phyloP scores from a whole-genome alignment of 2,113 vertebrate species.

The Myrmophylax atrothorax region DNA sequence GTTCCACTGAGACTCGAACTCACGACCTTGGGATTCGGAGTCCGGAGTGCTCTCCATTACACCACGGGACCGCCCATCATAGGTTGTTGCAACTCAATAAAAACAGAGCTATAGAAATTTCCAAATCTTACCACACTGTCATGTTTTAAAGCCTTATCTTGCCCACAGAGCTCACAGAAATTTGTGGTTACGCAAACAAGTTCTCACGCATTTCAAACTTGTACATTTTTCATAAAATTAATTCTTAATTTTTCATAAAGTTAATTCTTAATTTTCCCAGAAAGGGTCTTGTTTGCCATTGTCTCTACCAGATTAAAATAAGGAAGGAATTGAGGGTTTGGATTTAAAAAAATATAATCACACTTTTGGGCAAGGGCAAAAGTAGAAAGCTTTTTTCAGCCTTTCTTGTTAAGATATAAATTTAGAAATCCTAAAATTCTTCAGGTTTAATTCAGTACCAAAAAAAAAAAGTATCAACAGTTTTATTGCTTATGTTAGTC shows the following conservation, averaged over 20 bases:
- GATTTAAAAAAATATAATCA: not conserved
- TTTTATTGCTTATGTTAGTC: not conserved
- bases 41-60: too few species aligned
- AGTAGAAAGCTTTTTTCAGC: accelerated
- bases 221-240: not conserved
- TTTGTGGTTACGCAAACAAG: not conserved
- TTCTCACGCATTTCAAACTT: not conserved
- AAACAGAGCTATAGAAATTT: not conserved
- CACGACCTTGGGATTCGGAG: too few species aligned
- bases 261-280: not conserved
- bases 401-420: not conserved
- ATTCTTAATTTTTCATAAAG: too few species aligned
- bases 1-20: too few species aligned
- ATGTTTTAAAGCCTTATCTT: not conserved
- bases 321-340: not conserved
- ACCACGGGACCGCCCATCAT: too few species aligned
- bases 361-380: not conserved
- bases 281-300: not conserved
- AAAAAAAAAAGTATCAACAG: not conserved
- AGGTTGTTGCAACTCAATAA: not conserved
- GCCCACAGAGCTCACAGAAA: not conserved
- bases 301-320: not conserved
- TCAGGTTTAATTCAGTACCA: not conserved
- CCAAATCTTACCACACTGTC: not conserved
- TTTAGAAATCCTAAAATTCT: not conserved